Base-by-base conservation (phyloP, 2,113 vertebrate genomes). In the Aptenodytes forsteri region DNA sequence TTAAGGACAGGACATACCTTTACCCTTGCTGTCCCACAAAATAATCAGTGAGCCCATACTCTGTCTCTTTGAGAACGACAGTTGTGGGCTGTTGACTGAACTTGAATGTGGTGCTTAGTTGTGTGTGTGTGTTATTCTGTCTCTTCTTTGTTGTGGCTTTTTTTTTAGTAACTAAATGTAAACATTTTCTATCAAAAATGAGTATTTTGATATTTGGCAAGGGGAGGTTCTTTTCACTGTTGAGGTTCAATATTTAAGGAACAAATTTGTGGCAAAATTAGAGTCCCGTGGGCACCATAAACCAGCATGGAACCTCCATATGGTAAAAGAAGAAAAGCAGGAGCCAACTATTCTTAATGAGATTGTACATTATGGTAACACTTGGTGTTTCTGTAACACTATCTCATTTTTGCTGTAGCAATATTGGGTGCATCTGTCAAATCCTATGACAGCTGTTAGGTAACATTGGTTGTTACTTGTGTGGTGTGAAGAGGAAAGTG, bases 381-480 rank as follows among this genome's bases (percentile, higher is more conserved):
- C 64, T 46, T 87, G 96, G 42, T 59, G 42, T 42, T 83, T 70
- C 83, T 81, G 93, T 91, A 95, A 95, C 81, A 72, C 65, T 77
- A 89, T 86, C 95, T 93, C 55, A 15, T 40, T 73, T 69, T 73
- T 47, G 72, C 78, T 64, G 8, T 29, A 32, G 86, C 77, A 54
- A 26, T 32, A 54, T n/a, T 11, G 9, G 34, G 47, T 79, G 61
- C 73, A 64, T 93, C 81, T 95, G 93, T 84, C 72, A 62, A 89
- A 67, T 55, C 73, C 87, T 47, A 0, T 10, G 65, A 50, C 89
- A 95, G 96, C 94, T 95, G 83, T 54, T 62, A 20, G 83, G 73
- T 40, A 77, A 36, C 10, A 32, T 9, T 38, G 79, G 36, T 32
- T 58, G 32, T 38, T 71, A 38, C 72, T 93, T 32, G 56, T 30